These are phyloP conservation scores for Tiliqua scincoides DNA, from an alignment of 2,113 vertebrate species.

Conservation along the genomic window DNA sequence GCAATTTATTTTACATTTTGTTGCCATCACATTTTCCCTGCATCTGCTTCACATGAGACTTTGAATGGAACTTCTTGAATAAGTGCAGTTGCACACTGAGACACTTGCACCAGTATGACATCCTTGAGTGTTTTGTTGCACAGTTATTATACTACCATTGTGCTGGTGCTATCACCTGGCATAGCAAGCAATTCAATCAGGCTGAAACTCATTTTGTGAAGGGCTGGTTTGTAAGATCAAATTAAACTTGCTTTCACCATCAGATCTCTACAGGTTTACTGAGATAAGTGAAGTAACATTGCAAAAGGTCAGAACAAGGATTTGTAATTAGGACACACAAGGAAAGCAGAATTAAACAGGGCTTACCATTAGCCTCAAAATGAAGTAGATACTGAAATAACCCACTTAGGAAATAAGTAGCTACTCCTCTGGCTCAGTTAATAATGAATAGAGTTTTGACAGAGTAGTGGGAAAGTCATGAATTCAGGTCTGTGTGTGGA, in stretches of 20 bases:
- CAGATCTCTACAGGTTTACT: not conserved
- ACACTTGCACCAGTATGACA: not conserved
- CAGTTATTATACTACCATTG: not conserved
- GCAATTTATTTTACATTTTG: not conserved
- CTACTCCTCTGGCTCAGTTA: not conserved
- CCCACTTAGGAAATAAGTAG: not conserved
- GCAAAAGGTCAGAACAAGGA: not conserved
- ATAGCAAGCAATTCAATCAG: constrained; percentile 1
- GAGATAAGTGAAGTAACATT: not conserved
- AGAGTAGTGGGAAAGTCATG: not conserved
- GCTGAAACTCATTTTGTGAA: constrained; percentile 5
- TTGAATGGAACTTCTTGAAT: not conserved
- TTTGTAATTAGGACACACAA: not conserved
- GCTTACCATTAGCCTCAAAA: not conserved
- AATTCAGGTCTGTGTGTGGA: constrained; percentile 16
- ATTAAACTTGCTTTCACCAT: constrained; percentile 1
- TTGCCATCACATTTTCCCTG: not conserved
- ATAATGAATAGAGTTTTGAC: not conserved
- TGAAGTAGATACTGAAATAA: not conserved
- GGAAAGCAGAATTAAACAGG: not conserved
- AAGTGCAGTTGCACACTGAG: no score
- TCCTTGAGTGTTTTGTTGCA: not conserved
- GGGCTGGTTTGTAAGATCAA: constrained; percentile 7
- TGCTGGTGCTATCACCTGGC: not conserved
- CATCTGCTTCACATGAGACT: not conserved